Evolutionary conservation across 2,113 vertebrate species (phyloP).

Genomic region (Corythornis vintsioides): DNA sequence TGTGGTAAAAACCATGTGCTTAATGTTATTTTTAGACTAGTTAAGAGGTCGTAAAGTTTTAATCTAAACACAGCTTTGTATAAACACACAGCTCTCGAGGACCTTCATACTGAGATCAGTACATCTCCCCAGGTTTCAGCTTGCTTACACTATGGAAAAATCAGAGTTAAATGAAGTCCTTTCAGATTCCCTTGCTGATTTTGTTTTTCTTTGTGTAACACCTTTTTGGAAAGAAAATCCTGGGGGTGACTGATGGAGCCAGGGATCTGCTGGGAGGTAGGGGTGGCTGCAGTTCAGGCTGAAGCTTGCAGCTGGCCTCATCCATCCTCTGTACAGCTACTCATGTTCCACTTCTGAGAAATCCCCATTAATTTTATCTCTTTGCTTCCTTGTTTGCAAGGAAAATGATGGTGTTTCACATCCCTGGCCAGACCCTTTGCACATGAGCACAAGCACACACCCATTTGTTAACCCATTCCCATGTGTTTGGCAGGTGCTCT

Average conservation of each 20-base stretch:
- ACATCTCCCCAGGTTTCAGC: neutral
- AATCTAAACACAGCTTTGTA: conserved; percentile 44
- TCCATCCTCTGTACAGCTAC: neutral
- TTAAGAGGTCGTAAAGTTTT: conserved; percentile 60
- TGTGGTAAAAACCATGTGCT: conserved; percentile 48
- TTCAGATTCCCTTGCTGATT: neutral
- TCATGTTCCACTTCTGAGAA: conserved; percentile 22
- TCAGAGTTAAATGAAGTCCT: neutral
- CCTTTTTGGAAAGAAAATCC: neutral
- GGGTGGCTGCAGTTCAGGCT: neutral
- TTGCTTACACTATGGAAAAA: conserved; percentile 42
- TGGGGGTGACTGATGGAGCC: neutral
- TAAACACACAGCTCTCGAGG: conserved; percentile 25
- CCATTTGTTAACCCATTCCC: fast-evolving
- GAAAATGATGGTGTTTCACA: neutral
- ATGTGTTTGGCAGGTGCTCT: neutral
- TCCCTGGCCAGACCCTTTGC: neutral
- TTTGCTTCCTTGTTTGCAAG: neutral
- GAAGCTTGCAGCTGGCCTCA: neutral
- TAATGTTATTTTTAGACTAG: conserved; percentile 65
- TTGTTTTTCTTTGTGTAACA: neutral
- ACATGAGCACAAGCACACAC: neutral
- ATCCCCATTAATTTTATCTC: neutral
- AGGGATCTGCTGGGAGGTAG: neutral
- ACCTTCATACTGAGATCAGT: conserved; percentile 28